These are phyloP conservation scores for Eonycteris spelaea DNA, from an alignment of 2,113 vertebrate species.

Conservation along the genomic window DNA sequence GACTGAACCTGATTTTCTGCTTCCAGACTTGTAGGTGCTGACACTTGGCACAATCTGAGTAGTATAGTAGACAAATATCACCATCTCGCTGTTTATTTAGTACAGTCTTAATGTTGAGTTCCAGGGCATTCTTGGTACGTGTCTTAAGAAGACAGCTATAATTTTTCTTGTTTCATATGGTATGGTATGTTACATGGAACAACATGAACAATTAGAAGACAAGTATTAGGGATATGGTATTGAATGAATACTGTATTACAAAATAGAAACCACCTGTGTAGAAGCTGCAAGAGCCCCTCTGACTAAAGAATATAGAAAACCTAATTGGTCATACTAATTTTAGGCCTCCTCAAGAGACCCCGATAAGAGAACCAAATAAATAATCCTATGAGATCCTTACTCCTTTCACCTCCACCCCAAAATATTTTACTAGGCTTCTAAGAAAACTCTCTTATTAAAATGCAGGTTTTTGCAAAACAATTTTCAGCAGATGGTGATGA, in stretches of 20 bases:
- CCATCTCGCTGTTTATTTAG: not conserved
- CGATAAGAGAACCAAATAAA: not conserved
- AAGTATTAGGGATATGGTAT: not conserved
- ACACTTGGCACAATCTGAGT: not conserved
- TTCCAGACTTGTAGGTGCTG: not conserved
- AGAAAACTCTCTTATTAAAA: conserved; percentile 1
- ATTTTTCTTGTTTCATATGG: not conserved
- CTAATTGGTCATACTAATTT: not conserved
- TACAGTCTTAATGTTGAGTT: not conserved
- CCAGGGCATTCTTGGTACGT: not conserved
- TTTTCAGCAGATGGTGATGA: not conserved
- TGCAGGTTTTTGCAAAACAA: not conserved
- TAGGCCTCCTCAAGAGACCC: not conserved
- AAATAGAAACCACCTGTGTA: conserved; percentile 1
- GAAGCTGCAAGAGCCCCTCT: not conserved
- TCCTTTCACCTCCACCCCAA: not conserved
- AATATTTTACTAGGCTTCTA: not conserved
- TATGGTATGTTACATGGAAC: not conserved
- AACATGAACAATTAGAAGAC: not conserved
- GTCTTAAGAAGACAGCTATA: not conserved
- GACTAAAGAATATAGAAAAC: not conserved
- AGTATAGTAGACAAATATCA: not conserved
- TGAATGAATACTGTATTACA: not conserved
- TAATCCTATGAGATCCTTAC: not conserved
- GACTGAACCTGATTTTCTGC: not conserved